phyloP scores from a whole-genome alignment of 2,113 vertebrate genomes.

The Excalfactoria chinensis region DNA sequence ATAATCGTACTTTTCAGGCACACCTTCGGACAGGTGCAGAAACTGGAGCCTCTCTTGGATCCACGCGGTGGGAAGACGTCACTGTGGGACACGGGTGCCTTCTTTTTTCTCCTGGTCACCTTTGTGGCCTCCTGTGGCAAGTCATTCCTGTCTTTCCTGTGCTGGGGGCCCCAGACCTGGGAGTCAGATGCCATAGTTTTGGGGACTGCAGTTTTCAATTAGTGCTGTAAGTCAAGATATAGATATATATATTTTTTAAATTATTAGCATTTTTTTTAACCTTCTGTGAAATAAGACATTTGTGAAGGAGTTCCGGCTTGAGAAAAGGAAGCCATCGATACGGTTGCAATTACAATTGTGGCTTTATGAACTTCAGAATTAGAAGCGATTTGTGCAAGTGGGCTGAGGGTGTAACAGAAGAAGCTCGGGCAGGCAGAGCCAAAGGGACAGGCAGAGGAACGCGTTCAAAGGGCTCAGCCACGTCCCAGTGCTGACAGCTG shows the following conservation, averaged over 20 bases:
- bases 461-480: neutral
- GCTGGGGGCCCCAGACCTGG: neutral
- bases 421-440: neutral
- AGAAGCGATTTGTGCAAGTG: neutral
- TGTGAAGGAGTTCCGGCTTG: neutral
- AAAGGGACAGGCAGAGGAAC: neutral
- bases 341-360: neutral
- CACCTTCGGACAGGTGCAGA: neutral
- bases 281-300: neutral
- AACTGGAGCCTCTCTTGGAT: neutral
- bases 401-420: slow-evolving; percentile 23
- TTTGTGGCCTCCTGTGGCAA: too few relatives aligned
- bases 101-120: neutral
- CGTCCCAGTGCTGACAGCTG: neutral
- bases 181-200: neutral
- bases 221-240: neutral
- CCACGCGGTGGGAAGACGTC: neutral
- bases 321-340: neutral
- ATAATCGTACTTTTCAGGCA: neutral
- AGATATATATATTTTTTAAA: too few relatives aligned
- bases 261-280: neutral
- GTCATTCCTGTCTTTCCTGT: too few relatives aligned
- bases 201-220: neutral
- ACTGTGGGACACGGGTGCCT: neutral
- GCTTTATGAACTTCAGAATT: neutral